A percentile compares a stretch with the other conserved stretches of the same genome.
Conservation (phyloP, 2,888 invertebrate genomes). For the Limnephilus lunatus region DNA sequence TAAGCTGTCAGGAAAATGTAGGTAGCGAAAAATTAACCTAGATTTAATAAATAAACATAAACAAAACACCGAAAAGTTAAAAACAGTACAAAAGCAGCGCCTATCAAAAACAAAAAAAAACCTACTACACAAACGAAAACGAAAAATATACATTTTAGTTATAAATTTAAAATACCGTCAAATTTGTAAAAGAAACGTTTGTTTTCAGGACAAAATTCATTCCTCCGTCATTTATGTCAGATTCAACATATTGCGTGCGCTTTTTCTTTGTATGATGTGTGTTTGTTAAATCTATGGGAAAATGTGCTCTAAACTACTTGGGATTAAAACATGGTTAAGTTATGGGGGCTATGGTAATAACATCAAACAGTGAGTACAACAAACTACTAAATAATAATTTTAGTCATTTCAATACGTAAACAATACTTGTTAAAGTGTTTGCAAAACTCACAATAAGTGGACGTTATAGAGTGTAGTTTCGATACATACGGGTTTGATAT, state of each 20-base stretch:
- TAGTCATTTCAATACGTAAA: background rate
- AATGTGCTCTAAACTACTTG: background rate
- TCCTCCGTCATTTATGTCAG: background rate
- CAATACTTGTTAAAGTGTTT: slow-evolving; percentile 25
- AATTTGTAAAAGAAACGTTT: background rate
- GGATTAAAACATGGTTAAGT: background rate
- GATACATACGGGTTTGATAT: background rate
- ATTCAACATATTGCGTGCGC: background rate
- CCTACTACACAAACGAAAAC: background rate
- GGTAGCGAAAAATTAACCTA: too few species aligned
- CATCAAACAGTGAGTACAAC: slow-evolving; percentile 2
- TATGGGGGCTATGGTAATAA: background rate
- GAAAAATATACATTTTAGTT: background rate
- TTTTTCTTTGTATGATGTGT: background rate
- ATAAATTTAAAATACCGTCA: background rate
- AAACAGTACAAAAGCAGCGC: background rate
- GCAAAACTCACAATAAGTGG: background rate
- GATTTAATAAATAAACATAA: background rate
- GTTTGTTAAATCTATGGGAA: slow-evolving; percentile 2
- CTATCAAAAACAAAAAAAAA: background rate
- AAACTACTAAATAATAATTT: background rate
- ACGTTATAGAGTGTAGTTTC: background rate
- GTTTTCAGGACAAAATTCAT: background rate
- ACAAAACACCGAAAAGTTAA: background rate
- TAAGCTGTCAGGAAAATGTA: background rate